phyloP scores from a whole-genome alignment of 2,888 invertebrate genomes.

The Drosophila mimetica region DNA sequence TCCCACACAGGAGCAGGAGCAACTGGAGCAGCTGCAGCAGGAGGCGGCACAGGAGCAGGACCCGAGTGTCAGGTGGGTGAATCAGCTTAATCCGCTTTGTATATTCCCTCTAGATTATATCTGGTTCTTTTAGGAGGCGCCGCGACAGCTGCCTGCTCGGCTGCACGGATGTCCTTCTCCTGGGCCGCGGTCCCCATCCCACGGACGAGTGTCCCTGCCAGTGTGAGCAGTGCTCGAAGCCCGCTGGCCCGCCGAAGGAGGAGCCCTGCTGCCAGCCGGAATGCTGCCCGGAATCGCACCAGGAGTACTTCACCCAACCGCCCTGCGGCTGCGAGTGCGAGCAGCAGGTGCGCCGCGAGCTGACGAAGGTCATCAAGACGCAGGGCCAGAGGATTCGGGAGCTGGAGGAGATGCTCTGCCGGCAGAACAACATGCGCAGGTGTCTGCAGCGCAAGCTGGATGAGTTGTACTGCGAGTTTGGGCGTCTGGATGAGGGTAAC shows the following conservation, averaged over 20 bases:
- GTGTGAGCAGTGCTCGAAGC: constrained; percentile 40
- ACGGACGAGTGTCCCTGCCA: constrained; percentile 42
- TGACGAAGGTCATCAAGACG: constrained; percentile 45
- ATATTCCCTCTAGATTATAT: too few relatives aligned
- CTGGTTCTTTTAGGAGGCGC: too few relatives aligned
- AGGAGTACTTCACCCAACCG: constrained; percentile 15
- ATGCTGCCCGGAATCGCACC: constrained; percentile 14
- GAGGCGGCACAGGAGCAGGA: constrained; percentile 3
- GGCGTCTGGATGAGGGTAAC: constrained; percentile 7
- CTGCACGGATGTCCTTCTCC: constrained; percentile 64
- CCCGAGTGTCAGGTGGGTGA: not conserved
- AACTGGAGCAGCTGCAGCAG: not conserved
- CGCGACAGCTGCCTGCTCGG: constrained; percentile 24
- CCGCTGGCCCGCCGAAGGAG: not conserved
- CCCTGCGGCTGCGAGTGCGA: constrained; percentile 36
- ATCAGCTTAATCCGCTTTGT: too few relatives aligned
- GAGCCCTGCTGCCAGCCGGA: constrained; percentile 14
- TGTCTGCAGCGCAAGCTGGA: constrained; percentile 56
- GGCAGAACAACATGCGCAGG: constrained; percentile 50
- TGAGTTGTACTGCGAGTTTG: constrained; percentile 54
- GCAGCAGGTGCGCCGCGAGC: constrained; percentile 26
- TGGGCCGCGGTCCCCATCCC: constrained; percentile 41
- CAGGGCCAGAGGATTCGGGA: constrained; percentile 55
- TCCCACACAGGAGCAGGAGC: constrained; percentile 35
- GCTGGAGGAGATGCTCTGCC: constrained; percentile 49